A percentile compares a stretch with the other conserved stretches of the same genome.
Conservation (phyloP, 2,113 vertebrate genomes). For the Caranx ignobilis region DNA sequence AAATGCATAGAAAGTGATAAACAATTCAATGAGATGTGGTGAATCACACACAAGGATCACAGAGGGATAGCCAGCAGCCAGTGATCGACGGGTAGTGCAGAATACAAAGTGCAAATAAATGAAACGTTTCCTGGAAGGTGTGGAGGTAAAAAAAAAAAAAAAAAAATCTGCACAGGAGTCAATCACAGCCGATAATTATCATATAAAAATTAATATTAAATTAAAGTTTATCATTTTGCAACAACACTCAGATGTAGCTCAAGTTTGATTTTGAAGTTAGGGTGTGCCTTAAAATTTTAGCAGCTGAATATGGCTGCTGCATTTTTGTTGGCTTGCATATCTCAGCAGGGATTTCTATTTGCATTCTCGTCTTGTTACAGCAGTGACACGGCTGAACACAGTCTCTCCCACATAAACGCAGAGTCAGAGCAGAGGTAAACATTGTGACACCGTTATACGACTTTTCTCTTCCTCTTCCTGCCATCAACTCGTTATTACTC, state of each 20-base stretch:
- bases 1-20: not conserved
- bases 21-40: not conserved
- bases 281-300: not conserved
- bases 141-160: no score
- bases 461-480: slow-evolving; percentile 16
- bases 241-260: not conserved
- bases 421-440: slow-evolving; percentile 18
- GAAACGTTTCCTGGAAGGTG: no score
- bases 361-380: not conserved
- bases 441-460: slow-evolving; percentile 19
- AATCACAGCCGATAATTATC: not conserved
- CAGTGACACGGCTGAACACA: slow-evolving; percentile 12
- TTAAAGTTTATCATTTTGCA: not conserved
- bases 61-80: not conserved
- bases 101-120: not conserved
- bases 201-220: not conserved
- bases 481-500: slow-evolving; percentile 34
- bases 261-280: not conserved
- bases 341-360: slow-evolving; percentile 10
- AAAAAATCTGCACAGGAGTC: no score
- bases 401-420: slow-evolving; percentile 13
- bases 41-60: no score
- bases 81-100: no score
- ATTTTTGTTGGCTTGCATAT: not conserved
- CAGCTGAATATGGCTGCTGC: not conserved